Conservation (phyloP, 2,888 invertebrate genomes). For the Aelia acuminata region DNA sequence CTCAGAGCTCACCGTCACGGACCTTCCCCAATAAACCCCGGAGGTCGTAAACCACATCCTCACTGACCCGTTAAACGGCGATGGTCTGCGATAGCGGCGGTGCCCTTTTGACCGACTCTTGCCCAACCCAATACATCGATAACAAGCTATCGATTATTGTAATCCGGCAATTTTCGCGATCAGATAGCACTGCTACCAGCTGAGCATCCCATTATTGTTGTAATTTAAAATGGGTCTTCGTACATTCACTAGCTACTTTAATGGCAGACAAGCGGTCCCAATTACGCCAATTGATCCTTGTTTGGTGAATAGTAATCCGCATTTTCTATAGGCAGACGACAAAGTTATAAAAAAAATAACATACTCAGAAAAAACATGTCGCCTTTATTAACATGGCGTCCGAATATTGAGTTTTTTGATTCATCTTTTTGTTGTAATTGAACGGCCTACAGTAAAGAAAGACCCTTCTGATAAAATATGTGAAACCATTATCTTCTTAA, state of each 20-base stretch:
- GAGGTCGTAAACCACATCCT: neutral
- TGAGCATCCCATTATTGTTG: neutral
- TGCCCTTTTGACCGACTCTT: neutral
- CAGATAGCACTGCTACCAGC: neutral
- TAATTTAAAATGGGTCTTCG: neutral
- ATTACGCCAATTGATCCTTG: too few relatives aligned
- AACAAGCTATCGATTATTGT: neutral
- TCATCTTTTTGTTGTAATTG: too few relatives aligned
- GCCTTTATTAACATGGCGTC: too few relatives aligned
- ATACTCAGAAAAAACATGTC: too few relatives aligned
- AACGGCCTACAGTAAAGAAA: too few relatives aligned
- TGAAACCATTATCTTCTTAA: too few relatives aligned
- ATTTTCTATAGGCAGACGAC: too few relatives aligned
- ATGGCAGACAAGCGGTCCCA: neutral
- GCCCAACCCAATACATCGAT: neutral
- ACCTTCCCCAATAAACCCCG: neutral
- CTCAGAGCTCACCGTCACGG: neutral
- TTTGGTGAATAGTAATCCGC: too few relatives aligned
- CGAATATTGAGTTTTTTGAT: too few relatives aligned
- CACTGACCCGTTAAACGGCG: neutral
- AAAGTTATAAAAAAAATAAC: too few relatives aligned
- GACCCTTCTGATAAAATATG: too few relatives aligned
- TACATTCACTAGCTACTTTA: neutral
- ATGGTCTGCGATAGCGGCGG: neutral
- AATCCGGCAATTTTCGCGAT: neutral